phyloP scores from a whole-genome alignment of 2,888 invertebrate genomes.

The Hirtodrosophila alboralis region DNA sequence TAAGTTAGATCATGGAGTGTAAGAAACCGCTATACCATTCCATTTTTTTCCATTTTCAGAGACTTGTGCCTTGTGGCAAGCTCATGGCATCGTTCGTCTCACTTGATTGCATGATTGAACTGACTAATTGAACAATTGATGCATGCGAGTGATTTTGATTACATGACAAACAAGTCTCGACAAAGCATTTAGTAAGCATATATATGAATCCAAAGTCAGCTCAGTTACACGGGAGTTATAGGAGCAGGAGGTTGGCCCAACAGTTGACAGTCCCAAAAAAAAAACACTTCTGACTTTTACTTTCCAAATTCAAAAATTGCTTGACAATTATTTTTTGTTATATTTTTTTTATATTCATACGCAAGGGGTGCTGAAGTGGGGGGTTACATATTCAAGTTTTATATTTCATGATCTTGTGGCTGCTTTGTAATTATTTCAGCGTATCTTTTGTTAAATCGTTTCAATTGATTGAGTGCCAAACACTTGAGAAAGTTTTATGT shows the following conservation, averaged over 20 bases:
- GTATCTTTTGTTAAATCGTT: slow-evolving; percentile 62
- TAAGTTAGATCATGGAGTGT: slow-evolving; percentile 24
- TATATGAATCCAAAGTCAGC: slow-evolving; percentile 33
- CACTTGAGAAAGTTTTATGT: slow-evolving; percentile 71
- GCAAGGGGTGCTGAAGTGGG: slow-evolving; percentile 26
- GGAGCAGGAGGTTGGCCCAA: slow-evolving; percentile 44
- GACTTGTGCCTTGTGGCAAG: slow-evolving; percentile 3
- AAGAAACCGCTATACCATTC: slow-evolving; percentile 13
- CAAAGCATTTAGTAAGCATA: slow-evolving; percentile 46
- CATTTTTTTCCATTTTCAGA: slow-evolving; percentile 17
- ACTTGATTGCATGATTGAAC: slow-evolving; percentile 72
- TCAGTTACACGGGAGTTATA: too few species aligned
- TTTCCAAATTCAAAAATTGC: slow-evolving; percentile 66
- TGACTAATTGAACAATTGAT: slow-evolving; percentile 75
- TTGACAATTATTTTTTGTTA: slow-evolving; percentile 57
- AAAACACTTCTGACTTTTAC: slow-evolving; percentile 60
- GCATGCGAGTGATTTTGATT: slow-evolving; percentile 72
- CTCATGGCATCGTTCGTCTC: slow-evolving; percentile 29
- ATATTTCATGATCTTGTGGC: slow-evolving; percentile 46
- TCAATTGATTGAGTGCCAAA: slow-evolving; percentile 71
- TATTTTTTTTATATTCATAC: slow-evolving; percentile 14
- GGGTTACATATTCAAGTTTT: slow-evolving; percentile 35
- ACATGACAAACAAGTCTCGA: slow-evolving; percentile 66
- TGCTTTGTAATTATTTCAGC: slow-evolving; percentile 60
- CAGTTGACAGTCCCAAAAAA: slow-evolving; percentile 37